Evolutionary conservation across 2,113 vertebrate species (phyloP).

Genomic region (Dolichotis patagonum): DNA sequence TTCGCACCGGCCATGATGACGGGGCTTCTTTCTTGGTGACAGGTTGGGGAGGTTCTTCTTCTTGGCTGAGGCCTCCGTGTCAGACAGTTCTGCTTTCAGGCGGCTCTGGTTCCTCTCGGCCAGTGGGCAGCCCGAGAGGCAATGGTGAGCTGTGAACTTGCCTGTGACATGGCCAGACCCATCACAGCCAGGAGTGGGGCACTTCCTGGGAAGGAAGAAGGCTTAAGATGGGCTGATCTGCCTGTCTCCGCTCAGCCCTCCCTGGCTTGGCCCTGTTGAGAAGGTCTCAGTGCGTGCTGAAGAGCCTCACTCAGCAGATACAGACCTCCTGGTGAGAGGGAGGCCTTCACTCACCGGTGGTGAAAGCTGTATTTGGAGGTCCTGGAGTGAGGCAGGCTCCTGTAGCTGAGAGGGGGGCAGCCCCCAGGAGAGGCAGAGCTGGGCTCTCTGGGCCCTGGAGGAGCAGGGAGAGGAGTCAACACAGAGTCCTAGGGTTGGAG

Average conservation of each 20-base stretch:
- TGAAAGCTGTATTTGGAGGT: constrained; percentile 97
- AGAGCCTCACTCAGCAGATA: fast-evolving
- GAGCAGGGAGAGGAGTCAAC: constrained; percentile 48
- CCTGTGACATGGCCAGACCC: constrained; percentile 98
- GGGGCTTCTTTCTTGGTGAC: constrained; percentile 94
- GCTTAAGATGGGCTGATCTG: not conserved
- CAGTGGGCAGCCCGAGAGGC: constrained; percentile 97
- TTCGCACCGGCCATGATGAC: constrained; percentile 95
- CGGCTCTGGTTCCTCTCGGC: constrained; percentile 97
- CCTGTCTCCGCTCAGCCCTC: not conserved
- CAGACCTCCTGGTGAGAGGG: not conserved
- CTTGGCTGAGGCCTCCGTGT: constrained; percentile 89
- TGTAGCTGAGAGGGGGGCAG: constrained; percentile 91
- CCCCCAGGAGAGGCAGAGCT: constrained; percentile 85
- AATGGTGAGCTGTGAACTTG: constrained; percentile 98
- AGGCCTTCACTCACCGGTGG: constrained; percentile 90
- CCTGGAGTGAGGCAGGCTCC: constrained; percentile 91
- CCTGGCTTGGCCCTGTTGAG: not conserved
- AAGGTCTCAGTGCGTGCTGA: not conserved
- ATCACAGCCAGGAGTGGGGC: constrained; percentile 97
- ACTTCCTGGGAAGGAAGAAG: constrained; percentile 90
- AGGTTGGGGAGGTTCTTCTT: constrained; percentile 93
- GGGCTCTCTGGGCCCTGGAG: constrained; percentile 91
- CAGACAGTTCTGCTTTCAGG: constrained; percentile 93
- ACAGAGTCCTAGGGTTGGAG: fast-evolving